These are phyloP conservation scores for Girardia tigrina DNA, from an alignment of 2,888 invertebrate genomes.

Conservation along the genomic window DNA sequence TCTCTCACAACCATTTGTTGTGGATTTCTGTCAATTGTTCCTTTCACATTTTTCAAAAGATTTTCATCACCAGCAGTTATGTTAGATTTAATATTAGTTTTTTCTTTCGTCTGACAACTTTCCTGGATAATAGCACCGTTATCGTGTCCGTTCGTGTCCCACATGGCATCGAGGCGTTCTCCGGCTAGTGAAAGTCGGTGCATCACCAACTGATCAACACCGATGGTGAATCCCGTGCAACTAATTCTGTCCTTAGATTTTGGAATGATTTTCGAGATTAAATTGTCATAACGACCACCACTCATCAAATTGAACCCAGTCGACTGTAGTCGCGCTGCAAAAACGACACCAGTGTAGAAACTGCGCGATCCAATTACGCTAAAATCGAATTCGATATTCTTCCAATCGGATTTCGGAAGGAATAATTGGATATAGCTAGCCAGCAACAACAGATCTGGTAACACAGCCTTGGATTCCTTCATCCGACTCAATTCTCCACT, in stretches of 20 bases:
- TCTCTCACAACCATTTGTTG: slow-evolving; percentile 83
- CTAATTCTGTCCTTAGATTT: slow-evolving; percentile 62
- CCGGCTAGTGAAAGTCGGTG: not conserved
- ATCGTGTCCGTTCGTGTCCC: no score
- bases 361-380: not conserved
- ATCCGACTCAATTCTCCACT: not conserved
- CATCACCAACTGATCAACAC: slow-evolving; percentile 69
- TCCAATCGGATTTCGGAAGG: not conserved
- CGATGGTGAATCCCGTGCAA: slow-evolving; percentile 92
- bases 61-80: no score
- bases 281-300: slow-evolving; percentile 87
- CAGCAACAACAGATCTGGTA: not conserved
- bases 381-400: not conserved
- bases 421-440: not conserved
- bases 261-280: slow-evolving; percentile 91
- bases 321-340: not conserved
- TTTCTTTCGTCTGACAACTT: no score
- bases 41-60: slow-evolving; percentile 41
- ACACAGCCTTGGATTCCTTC: not conserved
- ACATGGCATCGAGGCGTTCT: no score
- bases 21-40: slow-evolving; percentile 83
- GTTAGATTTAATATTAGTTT: no score
- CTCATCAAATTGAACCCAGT: slow-evolving; percentile 86
- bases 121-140: no score
- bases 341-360: not conserved